Percentiles rank a stretch among this genome's conserved stretches.
Conservation (phyloP, 2,797 vertebrate genomes). For the Gymnodraco acuticeps region DNA sequence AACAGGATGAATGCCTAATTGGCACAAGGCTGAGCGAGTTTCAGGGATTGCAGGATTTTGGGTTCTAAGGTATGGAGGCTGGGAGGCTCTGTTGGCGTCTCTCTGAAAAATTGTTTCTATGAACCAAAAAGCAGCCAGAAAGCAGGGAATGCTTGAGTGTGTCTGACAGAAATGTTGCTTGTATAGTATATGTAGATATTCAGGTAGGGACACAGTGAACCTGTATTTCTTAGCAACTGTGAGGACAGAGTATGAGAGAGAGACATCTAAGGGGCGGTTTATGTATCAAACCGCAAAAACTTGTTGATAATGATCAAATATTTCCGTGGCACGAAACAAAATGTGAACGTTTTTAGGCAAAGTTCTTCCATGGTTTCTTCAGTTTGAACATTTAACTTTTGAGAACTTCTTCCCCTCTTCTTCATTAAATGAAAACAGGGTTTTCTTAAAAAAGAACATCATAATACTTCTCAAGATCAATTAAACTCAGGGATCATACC, state of each 20-base stretch:
- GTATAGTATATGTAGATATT: slow-evolving; percentile 21
- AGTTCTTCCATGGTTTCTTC: background rate
- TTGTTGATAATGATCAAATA: too few species aligned
- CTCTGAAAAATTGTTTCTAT: slow-evolving; percentile 30
- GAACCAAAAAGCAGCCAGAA: slow-evolving; percentile 29
- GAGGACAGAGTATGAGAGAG: background rate
- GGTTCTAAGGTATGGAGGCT: slow-evolving; percentile 30
- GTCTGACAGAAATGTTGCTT: slow-evolving; percentile 11
- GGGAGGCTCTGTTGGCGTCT: slow-evolving; percentile 34
- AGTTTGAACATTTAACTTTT: slow-evolving; percentile 5
- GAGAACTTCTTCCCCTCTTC: background rate
- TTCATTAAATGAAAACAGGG: background rate
- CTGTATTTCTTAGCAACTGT: slow-evolving; percentile 4
- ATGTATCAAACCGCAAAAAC: too few species aligned
- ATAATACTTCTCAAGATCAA: background rate
- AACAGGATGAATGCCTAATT: slow-evolving; percentile 64
- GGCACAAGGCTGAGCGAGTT: slow-evolving; percentile 54
- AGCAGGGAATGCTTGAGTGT: background rate
- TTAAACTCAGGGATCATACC: background rate
- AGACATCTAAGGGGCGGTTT: too few species aligned
- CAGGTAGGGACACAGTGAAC: background rate
- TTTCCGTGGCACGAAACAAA: too few species aligned
- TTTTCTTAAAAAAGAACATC: background rate
- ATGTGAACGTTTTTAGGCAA: background rate
- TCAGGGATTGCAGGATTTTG: slow-evolving; percentile 49